Base-by-base conservation (phyloP, 1,140 invertebrate genomes). In the Lepidurus arcticus region DNA sequence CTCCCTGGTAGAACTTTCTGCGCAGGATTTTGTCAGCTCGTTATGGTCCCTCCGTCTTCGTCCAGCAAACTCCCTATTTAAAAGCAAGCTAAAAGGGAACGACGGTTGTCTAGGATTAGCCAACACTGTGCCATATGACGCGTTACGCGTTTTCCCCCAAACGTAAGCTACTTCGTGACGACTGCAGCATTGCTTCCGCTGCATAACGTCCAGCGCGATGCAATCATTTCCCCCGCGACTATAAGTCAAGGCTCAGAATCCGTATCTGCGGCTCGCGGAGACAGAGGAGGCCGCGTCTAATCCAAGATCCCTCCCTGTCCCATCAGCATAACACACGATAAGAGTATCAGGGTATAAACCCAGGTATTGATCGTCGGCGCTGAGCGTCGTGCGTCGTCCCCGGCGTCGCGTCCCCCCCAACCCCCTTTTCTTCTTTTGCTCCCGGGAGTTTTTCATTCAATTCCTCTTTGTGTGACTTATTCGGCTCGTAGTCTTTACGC, bases 91-190 rank as follows among this genome's bases (percentile, higher is more conserved):
- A 24, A 7, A 24, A 75, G 74, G 74, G 74, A 42, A 34, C 11
- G 26, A 13, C 16, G 11, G 24, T 42, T 75, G 24, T 34, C 5
- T 7, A 75, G 42, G 24, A 75, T 24, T 11, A 24, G 42, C 24
- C 74, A 24, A 24, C 74, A 24, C 74, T 34, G 81, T 24, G 73
- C 74, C 77, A 76, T 53, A 34, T n/a, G 75, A 21, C 1, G 11
- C 6, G 75, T n/a, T 8, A 13, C 9, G 21, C 10, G 26, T 5
- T 16, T 42, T 21, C 34, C 77, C 21, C 65, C 76, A 73, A 78
- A 78, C 77, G 0, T 21, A 76, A 45, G 21, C 24, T 26, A 2
- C 21, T 21, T 43, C 0, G 8, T 42, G 16, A 78, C 26, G 16
- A 21, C 65, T 34, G 34, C 34, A 34, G 26, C 34, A 34, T 34